Evolutionary conservation across 2,113 vertebrate genomes (phyloP).

Genomic region (Bungarus multicinctus): DNA sequence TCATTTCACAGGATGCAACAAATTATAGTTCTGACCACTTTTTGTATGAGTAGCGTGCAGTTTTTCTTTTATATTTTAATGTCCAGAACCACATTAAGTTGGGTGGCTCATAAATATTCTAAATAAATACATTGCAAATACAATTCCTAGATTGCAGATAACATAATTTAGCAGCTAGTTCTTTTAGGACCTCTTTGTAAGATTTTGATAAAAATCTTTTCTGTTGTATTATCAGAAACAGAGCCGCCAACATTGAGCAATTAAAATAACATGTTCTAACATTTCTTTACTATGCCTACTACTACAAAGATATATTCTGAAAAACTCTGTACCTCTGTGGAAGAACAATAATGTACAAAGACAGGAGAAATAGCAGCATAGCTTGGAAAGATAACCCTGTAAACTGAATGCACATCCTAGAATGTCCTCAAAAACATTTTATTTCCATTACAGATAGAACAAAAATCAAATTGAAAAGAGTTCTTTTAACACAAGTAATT

Average conservation of each 20-base stretch:
- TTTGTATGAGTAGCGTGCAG: background rate
- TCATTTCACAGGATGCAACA: background rate
- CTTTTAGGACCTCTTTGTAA: background rate
- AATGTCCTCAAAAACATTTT: background rate
- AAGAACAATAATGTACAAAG: background rate
- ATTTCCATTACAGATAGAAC: background rate
- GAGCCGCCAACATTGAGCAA: background rate
- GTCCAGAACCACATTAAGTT: background rate
- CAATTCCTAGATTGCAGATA: background rate
- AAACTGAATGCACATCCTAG: background rate
- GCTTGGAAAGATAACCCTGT: background rate
- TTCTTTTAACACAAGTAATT: background rate
- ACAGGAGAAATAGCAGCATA: background rate
- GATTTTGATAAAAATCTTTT: background rate
- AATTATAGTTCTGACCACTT: background rate
- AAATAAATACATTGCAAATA: background rate
- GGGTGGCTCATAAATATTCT: background rate
- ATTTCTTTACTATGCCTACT: background rate
- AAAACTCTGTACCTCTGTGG: background rate
- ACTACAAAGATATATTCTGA: background rate
- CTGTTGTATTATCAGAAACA: background rate
- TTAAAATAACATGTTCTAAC: background rate
- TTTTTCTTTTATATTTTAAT: background rate
- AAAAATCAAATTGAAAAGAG: background rate
- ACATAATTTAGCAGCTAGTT: background rate